These are phyloP conservation scores for Pheucticus melanocephalus DNA, from an alignment of 2,113 vertebrate species.

Conservation along the genomic window DNA sequence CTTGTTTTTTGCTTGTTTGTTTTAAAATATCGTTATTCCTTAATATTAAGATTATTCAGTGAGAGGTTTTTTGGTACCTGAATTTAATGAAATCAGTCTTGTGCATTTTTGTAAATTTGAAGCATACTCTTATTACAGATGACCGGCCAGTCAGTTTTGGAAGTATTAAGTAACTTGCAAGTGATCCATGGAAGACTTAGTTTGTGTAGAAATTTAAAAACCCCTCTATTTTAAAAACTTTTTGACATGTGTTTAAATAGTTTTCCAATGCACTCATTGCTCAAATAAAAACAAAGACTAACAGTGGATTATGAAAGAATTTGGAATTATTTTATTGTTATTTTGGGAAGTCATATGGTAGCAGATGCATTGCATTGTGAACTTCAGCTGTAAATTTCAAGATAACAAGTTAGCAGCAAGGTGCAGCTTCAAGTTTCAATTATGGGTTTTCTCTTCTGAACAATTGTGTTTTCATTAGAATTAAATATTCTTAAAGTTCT, in stretches of 20 bases:
- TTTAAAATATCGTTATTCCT: neutral
- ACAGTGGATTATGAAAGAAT: neutral
- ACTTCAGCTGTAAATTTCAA: neutral
- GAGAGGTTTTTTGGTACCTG: neutral
- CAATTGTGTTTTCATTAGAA: neutral
- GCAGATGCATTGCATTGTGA: neutral
- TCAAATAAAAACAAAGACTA: neutral
- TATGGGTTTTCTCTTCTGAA: neutral
- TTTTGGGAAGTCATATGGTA: neutral
- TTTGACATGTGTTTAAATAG: neutral
- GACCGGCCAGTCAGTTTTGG: neutral
- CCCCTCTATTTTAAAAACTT: fast-evolving
- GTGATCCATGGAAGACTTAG: neutral
- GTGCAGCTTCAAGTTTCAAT: neutral
- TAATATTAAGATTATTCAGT: neutral
- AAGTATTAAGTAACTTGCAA: neutral
- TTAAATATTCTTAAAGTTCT: neutral
- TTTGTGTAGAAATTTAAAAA: neutral
- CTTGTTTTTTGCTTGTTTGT: neutral
- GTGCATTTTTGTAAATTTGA: neutral
- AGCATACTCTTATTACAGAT: neutral
- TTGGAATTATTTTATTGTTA: neutral
- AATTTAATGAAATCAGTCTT: neutral
- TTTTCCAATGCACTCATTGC: neutral
- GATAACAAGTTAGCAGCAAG: neutral